phyloP scores from a whole-genome alignment of 2,888 invertebrate species.

The Flexamia atlantica region DNA sequence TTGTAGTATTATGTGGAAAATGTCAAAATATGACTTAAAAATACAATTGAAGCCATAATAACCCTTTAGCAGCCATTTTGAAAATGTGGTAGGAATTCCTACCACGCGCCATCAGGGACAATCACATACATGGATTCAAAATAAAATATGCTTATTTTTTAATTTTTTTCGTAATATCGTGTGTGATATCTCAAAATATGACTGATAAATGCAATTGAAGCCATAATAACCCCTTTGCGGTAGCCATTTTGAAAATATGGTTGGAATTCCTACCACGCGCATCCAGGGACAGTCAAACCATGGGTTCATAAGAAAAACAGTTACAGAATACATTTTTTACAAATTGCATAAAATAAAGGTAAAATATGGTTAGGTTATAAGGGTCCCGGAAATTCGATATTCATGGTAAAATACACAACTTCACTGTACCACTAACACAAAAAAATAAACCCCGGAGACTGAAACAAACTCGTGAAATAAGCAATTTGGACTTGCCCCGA shows the following conservation, averaged over 20 bases:
- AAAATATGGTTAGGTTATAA: too few relatives aligned
- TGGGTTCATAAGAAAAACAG: background rate
- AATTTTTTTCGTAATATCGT: background rate
- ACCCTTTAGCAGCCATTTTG: too few relatives aligned
- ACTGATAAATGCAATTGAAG: too few relatives aligned
- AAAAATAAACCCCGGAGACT: background rate
- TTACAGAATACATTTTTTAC: background rate
- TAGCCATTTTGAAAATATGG: too few relatives aligned
- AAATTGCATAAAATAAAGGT: background rate
- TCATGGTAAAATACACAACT: background rate
- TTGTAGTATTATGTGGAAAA: too few relatives aligned
- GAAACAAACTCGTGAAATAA: background rate
- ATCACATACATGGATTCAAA: background rate
- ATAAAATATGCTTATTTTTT: background rate
- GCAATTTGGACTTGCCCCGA: background rate
- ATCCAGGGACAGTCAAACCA: background rate
- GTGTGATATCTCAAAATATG: too few relatives aligned
- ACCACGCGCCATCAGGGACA: background rate
- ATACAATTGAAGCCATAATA: too few relatives aligned
- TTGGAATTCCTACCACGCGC: too few relatives aligned
- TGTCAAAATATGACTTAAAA: too few relatives aligned
- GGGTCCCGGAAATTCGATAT: background rate
- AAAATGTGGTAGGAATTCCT: too few relatives aligned
- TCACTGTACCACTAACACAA: background rate
- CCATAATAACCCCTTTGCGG: too few relatives aligned